Base-by-base conservation (phyloP, 2,113 vertebrate genomes). In the Taurulus bubalis region DNA sequence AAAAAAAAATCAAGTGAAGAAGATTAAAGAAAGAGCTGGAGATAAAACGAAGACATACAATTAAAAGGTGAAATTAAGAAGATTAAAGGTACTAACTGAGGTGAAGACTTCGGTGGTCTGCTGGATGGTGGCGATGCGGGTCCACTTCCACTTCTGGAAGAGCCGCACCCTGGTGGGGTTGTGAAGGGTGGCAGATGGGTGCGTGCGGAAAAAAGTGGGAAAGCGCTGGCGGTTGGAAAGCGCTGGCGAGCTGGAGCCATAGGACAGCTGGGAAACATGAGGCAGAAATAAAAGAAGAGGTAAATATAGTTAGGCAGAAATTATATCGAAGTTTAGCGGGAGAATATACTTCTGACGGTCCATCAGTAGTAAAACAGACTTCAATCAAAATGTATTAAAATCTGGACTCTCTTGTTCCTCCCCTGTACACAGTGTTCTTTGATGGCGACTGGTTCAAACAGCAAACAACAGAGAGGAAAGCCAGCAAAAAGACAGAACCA, bases 81-180 rank as follows among this genome's bases (percentile, higher is more conserved):
- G 34, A 28, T 22, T 11, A 18, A 51, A n/a, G 45, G 4, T 8
- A 93, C 97, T 93, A 85, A 98, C 97, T 32, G 97, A 99, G 15
- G 97, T 99, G 93, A 99, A 99, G 91, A 99, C 97, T 92, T 99
- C 97, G 0, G 97, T 98, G 84, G 97, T 99, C 94, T 99, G 97
- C 93, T 99, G 97, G 92, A 99, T 99, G 93, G 97, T 99, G 88
- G 97, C 97, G 1, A 99, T 99, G 94, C 97, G 97, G 59, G 96
- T 98, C 97, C 97, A 99, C 62, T 96, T 96, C 97, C 97, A 99
- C 91, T 97, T 98, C 90, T 97, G 95, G 91, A 99, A 99, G 59
- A 98, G 97, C 90, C 96, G 96, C 88, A 98, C 97, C 0, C 97
- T 94, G 58, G 97, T 99, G 64, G 97, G 97, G 90, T 99, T 99